A percentile compares a stretch with the other conserved stretches of the same genome.
Evolutionary conservation across 2,797 vertebrate species (phyloP).

Genomic region (Amblyopsis hoosieri): DNA sequence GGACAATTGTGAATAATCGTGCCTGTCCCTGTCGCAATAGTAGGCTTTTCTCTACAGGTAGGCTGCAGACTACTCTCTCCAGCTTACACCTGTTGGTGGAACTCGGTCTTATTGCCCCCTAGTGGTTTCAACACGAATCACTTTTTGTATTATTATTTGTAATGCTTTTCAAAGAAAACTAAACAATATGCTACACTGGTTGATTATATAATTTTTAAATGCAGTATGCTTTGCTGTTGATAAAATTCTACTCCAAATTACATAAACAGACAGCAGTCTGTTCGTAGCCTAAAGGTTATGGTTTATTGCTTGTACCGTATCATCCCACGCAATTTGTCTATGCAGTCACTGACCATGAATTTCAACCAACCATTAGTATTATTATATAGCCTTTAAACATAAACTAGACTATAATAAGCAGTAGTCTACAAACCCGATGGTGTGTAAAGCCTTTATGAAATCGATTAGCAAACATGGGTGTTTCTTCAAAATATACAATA

Average conservation of each 20-base stretch:
- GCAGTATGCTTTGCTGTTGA: background rate
- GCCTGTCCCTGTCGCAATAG: slow-evolving; percentile 31
- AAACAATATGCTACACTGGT: slow-evolving; percentile 50
- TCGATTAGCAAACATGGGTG: too few relatives aligned
- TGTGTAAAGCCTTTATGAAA: background rate
- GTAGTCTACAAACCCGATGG: background rate
- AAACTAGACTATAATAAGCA: slow-evolving; percentile 8
- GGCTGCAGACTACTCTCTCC: slow-evolving; percentile 44
- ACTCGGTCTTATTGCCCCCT: slow-evolving; percentile 74
- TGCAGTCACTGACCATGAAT: slow-evolving; percentile 64
- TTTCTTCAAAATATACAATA: background rate
- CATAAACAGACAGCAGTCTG: slow-evolving; percentile 21
- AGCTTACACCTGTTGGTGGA: slow-evolving; percentile 75
- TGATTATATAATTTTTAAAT: slow-evolving; percentile 44
- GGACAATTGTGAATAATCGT: background rate
- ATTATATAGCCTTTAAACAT: slow-evolving; percentile 27
- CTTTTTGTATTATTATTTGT: background rate
- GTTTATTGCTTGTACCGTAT: slow-evolving; percentile 40
- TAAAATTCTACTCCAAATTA: slow-evolving; percentile 37
- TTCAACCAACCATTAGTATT: slow-evolving; percentile 55
- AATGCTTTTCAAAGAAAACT: slow-evolving; percentile 29
- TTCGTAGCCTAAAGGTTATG: slow-evolving; percentile 57
- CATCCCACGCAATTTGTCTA: slow-evolving; percentile 75
- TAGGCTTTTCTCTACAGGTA: slow-evolving; percentile 61
- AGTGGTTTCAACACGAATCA: slow-evolving; percentile 60